phyloP scores from a whole-genome alignment of 2,797 vertebrate genomes.

The Enteromius anoplus region DNA sequence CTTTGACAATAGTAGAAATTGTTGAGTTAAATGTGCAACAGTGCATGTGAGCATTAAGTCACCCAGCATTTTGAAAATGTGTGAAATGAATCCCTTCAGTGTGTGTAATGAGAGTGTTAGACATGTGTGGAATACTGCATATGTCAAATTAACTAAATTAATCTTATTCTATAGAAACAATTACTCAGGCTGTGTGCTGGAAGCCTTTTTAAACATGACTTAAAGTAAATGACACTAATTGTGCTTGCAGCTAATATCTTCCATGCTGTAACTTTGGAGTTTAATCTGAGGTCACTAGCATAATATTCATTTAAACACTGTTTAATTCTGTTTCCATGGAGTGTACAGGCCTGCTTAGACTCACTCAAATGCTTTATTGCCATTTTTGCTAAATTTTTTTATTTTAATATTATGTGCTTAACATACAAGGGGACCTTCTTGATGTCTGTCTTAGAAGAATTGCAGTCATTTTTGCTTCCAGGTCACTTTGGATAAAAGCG shows the following conservation, averaged over 20 bases:
- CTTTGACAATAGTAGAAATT: neutral
- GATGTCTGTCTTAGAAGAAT: neutral
- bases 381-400: neutral
- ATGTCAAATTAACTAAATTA: neutral
- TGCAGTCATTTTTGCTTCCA: neutral
- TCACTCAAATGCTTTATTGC: neutral
- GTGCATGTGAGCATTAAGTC: neutral
- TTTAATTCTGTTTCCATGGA: conserved; percentile 25
- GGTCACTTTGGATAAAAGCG: neutral
- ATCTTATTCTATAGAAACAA: neutral
- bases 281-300: conserved; percentile 26
- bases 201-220: conserved; percentile 12
- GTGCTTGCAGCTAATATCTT: neutral
- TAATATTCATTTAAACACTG: conserved; percentile 15
- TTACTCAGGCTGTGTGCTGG: conserved; percentile 11
- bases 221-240: conserved; percentile 1
- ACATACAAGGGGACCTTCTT: neutral
- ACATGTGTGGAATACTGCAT: neutral
- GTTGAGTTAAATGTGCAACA: neutral
- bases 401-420: neutral
- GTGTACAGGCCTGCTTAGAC: conserved; percentile 12
- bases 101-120: neutral
- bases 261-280: conserved; percentile 9
- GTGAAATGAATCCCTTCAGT: neutral
- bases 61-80: neutral